These are phyloP conservation scores for Tachystola acroxantha DNA, from an alignment of 2,888 invertebrate genomes.

Conservation along the genomic window DNA sequence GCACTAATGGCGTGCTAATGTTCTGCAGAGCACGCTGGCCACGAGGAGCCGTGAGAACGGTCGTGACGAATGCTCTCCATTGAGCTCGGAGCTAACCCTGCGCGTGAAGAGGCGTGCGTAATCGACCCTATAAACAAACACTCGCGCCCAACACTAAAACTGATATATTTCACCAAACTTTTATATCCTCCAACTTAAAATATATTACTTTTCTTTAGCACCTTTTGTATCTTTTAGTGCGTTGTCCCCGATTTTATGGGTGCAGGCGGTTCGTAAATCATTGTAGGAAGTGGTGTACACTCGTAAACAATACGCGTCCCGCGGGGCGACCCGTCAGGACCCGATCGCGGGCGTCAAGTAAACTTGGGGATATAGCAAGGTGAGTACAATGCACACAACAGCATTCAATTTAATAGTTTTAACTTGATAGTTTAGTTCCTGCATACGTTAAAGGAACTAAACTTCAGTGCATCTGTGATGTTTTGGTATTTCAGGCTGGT, in stretches of 20 bases:
- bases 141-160: slow-evolving; percentile 66
- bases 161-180: slow-evolving; percentile 75
- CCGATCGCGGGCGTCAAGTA: not conserved
- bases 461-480: too few relatives aligned
- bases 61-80: slow-evolving; percentile 20
- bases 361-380: not conserved
- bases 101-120: slow-evolving; percentile 61
- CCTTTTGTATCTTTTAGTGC: slow-evolving; percentile 77
- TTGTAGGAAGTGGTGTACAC: slow-evolving; percentile 71
- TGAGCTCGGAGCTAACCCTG: slow-evolving; percentile 8
- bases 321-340: slow-evolving; percentile 30
- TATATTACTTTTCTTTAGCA: slow-evolving; percentile 77
- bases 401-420: too few relatives aligned
- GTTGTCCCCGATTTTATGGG: slow-evolving; percentile 74
- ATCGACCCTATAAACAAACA: slow-evolving; percentile 72
- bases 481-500: too few relatives aligned
- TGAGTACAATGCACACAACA: too few relatives aligned
- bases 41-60: slow-evolving; percentile 33
- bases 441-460: too few relatives aligned
- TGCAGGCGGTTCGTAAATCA: slow-evolving; percentile 73
- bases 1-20: slow-evolving; percentile 1
- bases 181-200: slow-evolving; percentile 73
- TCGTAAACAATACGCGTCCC: slow-evolving; percentile 66
- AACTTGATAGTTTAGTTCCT: too few relatives aligned
- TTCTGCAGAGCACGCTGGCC: slow-evolving; percentile 12